Conservation (phyloP, 2,888 invertebrate species). For the Lepetodrilus schrolli region DNA sequence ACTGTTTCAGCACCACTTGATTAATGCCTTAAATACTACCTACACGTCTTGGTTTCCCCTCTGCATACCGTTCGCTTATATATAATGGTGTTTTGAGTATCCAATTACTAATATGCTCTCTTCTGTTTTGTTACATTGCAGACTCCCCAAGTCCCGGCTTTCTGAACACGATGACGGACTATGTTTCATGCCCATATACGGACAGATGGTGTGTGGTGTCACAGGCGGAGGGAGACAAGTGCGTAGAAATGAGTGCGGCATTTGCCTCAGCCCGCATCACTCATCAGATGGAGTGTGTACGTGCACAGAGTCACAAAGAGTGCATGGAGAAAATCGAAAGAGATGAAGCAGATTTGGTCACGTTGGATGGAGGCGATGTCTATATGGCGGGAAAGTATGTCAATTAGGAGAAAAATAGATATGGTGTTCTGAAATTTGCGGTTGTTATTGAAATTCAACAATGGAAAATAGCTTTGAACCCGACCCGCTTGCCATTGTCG, state of each 20-base stretch:
- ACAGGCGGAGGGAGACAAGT: constrained; percentile 90
- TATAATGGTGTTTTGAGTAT: no score
- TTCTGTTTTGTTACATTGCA: constrained; percentile 9
- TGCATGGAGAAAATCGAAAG: constrained; percentile 63
- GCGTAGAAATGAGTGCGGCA: constrained; percentile 77
- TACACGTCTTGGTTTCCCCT: no score
- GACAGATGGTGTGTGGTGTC: constrained; percentile 93
- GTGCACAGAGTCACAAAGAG: constrained; percentile 77
- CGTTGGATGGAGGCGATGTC: constrained; percentile 67
- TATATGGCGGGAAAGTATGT: constrained; percentile 68
- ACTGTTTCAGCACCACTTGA: no score
- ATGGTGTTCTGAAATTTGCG: no score
- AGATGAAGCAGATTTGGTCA: constrained; percentile 66
- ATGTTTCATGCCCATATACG: constrained; percentile 83
- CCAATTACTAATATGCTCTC: no score
- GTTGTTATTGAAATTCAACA: no score
- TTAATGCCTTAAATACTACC: no score
- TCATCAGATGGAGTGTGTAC: constrained; percentile 85
- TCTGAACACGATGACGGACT: constrained; percentile 38
- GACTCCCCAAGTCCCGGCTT: constrained; percentile 50
- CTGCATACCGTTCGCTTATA: no score
- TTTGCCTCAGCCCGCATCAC: constrained; percentile 73
- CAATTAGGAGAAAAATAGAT: no score
- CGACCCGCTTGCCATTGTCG: no score
- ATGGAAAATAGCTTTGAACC: no score